Base-by-base conservation (phyloP, 2,888 invertebrate genomes). In the Hypselothyrea guttata region DNA sequence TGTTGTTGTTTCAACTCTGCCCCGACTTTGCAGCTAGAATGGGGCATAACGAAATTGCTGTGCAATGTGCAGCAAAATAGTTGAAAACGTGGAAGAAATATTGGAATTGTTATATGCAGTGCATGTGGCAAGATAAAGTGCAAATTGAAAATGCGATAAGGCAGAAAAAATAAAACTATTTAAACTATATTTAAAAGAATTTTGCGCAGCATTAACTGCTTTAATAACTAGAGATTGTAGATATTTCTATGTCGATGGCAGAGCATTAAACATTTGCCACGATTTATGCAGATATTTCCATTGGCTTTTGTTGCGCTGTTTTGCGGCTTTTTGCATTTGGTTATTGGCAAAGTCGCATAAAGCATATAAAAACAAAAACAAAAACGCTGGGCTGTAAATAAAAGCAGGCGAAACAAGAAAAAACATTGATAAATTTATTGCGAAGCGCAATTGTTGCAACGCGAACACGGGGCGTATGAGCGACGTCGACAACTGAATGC, bases 361-460 rank as follows among this genome's bases (percentile, higher is more conserved):
- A 49, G 34, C 31, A 33, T 28, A 48, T 45, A 40, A 37, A 48
- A 22, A 31, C 51, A 49, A 52, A 64, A 54, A 58, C 49, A 42
- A n/a, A n/a, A n/a, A n/a, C n/a, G n/a, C n/a, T 46, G 41, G 60
- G 44, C 41, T 74, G 75, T 74, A 84, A 73, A 84, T 72, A 76
- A 61, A 45, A 53, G 27, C 41, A 49, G 27, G 27, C n/a, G n/a
- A n/a, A n/a, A n/a, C n/a, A n/a, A n/a, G 49, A 31, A 46, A 30
- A 51, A 54, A 62, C 58, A 63, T 65, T 71, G 70, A 68, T 72
- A 75, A 81, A 84, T 84, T 77, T 75, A 84, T 81, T 75, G 84
- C 70, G 58, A 49, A 42, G 40, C 64, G 62, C 68, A 71, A 81
- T 66, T 71, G 72, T 60, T 70, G 62, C 68, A 58, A 48, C 56